Conservation (phyloP, 1,140 invertebrate genomes). For the Trissolcus basalis region DNA sequence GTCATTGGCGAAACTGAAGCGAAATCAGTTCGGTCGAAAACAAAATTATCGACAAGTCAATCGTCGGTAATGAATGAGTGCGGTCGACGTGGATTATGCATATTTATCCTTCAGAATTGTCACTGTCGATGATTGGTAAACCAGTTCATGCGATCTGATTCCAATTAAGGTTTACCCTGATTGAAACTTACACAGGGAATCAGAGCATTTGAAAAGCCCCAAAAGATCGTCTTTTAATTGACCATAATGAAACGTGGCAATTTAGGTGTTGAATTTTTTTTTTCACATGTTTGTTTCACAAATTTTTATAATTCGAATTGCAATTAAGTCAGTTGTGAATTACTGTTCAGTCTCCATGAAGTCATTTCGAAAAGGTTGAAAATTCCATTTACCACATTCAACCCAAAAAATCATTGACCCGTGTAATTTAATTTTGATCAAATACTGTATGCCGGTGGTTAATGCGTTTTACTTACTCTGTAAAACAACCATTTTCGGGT, state of each 20-base stretch:
- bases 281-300: no score
- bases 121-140: neutral
- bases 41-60: no score
- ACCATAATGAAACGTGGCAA: no score
- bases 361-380: neutral
- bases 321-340: no score
- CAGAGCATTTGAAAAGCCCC: no score
- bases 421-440: neutral
- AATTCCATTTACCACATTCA: neutral
- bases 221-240: no score
- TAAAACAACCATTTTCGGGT: neutral
- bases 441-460: neutral
- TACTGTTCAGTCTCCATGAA: no score
- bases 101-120: slow-evolving; percentile 7
- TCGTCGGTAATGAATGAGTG: slow-evolving; percentile 13
- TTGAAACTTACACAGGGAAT: slow-evolving; percentile 6
- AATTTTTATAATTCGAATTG: no score
- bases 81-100: slow-evolving; percentile 10
- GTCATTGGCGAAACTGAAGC: no score
- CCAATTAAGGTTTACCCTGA: neutral
- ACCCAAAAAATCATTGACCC: neutral
- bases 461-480: neutral
- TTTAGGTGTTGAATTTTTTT: no score
- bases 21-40: no score
- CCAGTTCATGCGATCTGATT: neutral